Evolutionary conservation across 2,888 invertebrate species (phyloP), one percentile per base, ranked within the genome.

Genomic region (Pollenia griseotomentosa): DNA sequence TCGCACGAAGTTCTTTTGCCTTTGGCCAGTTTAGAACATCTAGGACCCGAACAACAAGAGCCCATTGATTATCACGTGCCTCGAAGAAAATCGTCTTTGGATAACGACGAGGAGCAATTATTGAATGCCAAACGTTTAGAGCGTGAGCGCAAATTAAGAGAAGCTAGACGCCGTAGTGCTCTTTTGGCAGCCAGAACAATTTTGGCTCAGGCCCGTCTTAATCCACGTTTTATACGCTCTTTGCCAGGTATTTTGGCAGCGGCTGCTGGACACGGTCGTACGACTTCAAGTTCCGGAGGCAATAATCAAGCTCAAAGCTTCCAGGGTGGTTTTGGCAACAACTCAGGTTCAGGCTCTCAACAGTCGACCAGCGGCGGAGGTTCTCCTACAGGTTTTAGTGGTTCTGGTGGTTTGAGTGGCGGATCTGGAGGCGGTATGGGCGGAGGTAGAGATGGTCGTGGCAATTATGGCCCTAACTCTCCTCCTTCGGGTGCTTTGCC

Each of bases 31-130:
- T 88, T 92, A 44, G 92, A 92, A 53, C 91, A 93, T 82, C 86
- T 92, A 61, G 96, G 96, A 90, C 96, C 96, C 0, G 96, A 96
- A 92, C 96, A 97, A 93, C 97, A 97, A 86, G 97, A 97, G 90
- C 97, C 97, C 0, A 97, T 97, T 86, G 97, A 97, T 92, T 97
- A 97, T 92, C 97, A 96, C 91, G 97, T 97, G 89, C 97, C 97
- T 40, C 97, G 97, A 92, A 95, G 97, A 90, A 95, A 96, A 86
- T 79, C 86, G 0, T 91, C 91, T 82, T 89, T 90, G 78, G 93
- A 92, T 63, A 90, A 90, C 77, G 92, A 93, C 89, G 93, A 91
- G 63, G 92, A 93, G 61, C 90, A 89, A n/a, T 79, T 87, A 5
- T 82, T 91, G 12, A 92, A 90, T 89, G 90, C 89, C 0, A 88